Evolutionary conservation across 1,140 invertebrate genomes (phyloP), one percentile per base, ranked within the genome.

Genomic region (Planococcus citri): DNA sequence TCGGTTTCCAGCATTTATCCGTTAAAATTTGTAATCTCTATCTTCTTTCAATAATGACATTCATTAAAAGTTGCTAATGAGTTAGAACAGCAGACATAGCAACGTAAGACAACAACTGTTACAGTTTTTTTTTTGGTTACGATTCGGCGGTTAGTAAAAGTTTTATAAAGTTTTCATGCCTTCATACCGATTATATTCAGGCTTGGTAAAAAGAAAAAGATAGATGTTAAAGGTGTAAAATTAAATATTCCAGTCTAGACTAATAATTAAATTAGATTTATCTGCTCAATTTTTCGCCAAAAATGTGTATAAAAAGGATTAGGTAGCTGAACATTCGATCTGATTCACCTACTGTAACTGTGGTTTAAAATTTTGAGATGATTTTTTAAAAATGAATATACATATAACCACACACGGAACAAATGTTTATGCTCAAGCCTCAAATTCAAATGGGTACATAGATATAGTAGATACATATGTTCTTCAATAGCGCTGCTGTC

Each of bases 51-150:
- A 64, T 64, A 64, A 64, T 64, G 60, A 64, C 60, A 64, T 64
- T 64, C 60, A 64, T 64, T 64, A 64, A 64, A 64, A 64, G 60
- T 64, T 64, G 21, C 60, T 64, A 64, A 64, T 64, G 60, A 64
- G 60, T 64, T 64, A 64, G 22, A 64, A 64, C 21, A 64, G 22
- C 25, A 64, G 60, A 64, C 60, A 64, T 64, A 21, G 22, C 25
- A 64, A 25, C 3, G 60, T 64, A 64, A 64, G 60, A 64, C 60
- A 27, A 64, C 21, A 64, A 64, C 41, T 20, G 41, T 51, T 51
- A 51, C 41, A n/a, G 41, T 51, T 51, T 51, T 51, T 20, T 51
- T 51, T n/a, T 51, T 51, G n/a, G 29, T 33, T 33, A 33, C 29
- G 41, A 51, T 20, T 51, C 41, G 41, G n/a, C 17, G 17, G 4